Evolutionary conservation across 2,797 vertebrate species (phyloP), one percentile per base, ranked within the genome.

Genomic region (Microctenopoma lineatum): DNA sequence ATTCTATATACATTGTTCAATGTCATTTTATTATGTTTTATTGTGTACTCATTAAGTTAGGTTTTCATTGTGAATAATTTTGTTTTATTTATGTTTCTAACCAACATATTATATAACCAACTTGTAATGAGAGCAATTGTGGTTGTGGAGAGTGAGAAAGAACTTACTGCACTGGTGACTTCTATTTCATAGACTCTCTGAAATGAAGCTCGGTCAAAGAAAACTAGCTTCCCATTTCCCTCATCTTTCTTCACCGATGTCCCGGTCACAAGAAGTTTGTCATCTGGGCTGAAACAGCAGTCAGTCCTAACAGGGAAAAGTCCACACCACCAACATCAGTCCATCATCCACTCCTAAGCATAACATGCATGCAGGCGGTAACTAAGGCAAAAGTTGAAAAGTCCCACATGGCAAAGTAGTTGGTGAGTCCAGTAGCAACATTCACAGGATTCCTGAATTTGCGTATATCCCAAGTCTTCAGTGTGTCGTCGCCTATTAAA

Each of bases 251-350:
- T 98, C 77, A 98, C 95, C 0, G 97, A 99, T 0, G 96, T 97
- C n/a, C 98, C 98, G 0, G 97, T 99, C 51, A 99, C 92, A 7
- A 99, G 55, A 51, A 99, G 95, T 84, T 95, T 96, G 91, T 99
- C 97, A 44, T 99, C 97, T 1, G 97, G 98, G 78, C 98, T 99
- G 66, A 98, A 99, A 80, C 97, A 98, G 90, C 97, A 99, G 81
- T 99, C 97, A 0, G 96, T 97, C 97, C 97, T 99, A 85, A 69
- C 18, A 59, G 76, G 10, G 21, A 66, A 39, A 79, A 46, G 18
- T 1, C 64, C 29, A 83, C 21, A 75, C 9, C 41, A 7, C 14
- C 36, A 60, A 36, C n/a, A n/a, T 62, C 32, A 52, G 52, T 39
- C 69, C 6, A 66, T 2, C 68, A 70, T 21, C 29, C 6, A 50